phyloP scores from a whole-genome alignment of 2,797 vertebrate genomes.

The Thunnus albacares region DNA sequence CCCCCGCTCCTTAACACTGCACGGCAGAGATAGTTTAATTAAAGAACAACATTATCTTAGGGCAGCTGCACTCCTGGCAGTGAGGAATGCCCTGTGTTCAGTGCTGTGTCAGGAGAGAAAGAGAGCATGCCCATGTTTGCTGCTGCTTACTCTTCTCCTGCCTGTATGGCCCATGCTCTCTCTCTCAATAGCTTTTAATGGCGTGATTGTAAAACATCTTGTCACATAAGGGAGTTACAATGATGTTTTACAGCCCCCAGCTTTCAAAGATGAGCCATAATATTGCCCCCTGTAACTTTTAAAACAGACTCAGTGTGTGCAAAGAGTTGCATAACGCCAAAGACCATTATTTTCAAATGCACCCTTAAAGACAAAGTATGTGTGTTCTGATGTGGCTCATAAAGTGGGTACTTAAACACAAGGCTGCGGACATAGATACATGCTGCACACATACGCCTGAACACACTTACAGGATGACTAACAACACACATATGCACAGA shows the following conservation, averaged over 20 bases:
- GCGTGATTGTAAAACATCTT: constrained; percentile 75
- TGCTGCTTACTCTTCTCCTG: constrained; percentile 39
- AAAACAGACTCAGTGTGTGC: constrained; percentile 66
- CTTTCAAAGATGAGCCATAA: constrained; percentile 76
- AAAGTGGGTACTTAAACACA: constrained; percentile 71
- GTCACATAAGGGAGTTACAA: constrained; percentile 76
- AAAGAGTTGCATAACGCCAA: constrained; percentile 72
- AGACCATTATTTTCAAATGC: constrained; percentile 72
- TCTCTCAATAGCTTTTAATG: constrained; percentile 69
- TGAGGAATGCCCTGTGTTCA: constrained; percentile 65
- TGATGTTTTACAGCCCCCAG: constrained; percentile 76
- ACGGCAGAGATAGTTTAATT: constrained; percentile 83
- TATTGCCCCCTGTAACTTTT: constrained; percentile 78
- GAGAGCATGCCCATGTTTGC: constrained; percentile 20
- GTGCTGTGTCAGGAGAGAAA: constrained; percentile 64
- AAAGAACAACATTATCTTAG: constrained; percentile 87
- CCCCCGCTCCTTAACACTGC: constrained; percentile 48
- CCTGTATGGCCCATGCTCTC: constrained; percentile 47
- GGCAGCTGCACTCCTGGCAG: constrained; percentile 67
- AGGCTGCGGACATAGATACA: constrained; percentile 47
- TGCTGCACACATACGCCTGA: background rate
- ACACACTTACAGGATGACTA: background rate
- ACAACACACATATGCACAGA: background rate
- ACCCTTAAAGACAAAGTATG: constrained; percentile 57
- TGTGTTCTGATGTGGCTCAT: constrained; percentile 62